Evolutionary conservation across 1,140 invertebrate genomes (phyloP), one percentile per base, ranked within the genome.

Genomic region (Teleogryllus occipitalis): DNA sequence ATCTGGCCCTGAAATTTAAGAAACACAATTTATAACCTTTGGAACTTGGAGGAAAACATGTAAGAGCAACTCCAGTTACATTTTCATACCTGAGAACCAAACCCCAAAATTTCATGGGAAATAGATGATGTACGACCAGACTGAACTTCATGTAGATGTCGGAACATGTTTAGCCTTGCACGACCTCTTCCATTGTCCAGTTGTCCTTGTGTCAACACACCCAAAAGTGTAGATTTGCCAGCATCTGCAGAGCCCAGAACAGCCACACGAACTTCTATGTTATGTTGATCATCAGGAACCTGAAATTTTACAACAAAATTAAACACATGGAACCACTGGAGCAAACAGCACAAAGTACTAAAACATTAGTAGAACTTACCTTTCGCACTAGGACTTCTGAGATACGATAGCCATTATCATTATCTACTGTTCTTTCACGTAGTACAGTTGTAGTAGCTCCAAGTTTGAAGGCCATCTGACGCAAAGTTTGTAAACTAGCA

Each of bases 61-160:
- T 18, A 65, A 65, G 18, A 18, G 54, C 18, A 14, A 3, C 18
- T 65, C 1, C 27, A 39, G 5, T 39, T 39, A 15, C 7, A 54
- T 14, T n/a, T 46, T 39, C 76, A 73, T 22, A 74, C 74, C 75
- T 74, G 54, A 39, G 78, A 47, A 87, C 97, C 94, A 85, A 99
- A 99, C 8, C 97, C 98, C 21, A 99, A 90, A 81, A 98, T 96
- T 88, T 99, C 97, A 85, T 98, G 95, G 81, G 95, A 97, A 81
- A 99, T 97, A 15, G 96, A 98, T 3, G 96, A 98, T 0, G 98
- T 99, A 81, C 97, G 90, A 12, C 98, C 98, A 54, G 95, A 95
- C 86, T 96, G 95, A 82, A 99, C 96, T 87, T 99, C 98, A 87
- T 99, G 98, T 81, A 97, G 88, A 86, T 99, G 97, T 14, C 97